Base-by-base conservation (phyloP, 2,888 invertebrate genomes). In the Dasysyrphus albostriatus region DNA sequence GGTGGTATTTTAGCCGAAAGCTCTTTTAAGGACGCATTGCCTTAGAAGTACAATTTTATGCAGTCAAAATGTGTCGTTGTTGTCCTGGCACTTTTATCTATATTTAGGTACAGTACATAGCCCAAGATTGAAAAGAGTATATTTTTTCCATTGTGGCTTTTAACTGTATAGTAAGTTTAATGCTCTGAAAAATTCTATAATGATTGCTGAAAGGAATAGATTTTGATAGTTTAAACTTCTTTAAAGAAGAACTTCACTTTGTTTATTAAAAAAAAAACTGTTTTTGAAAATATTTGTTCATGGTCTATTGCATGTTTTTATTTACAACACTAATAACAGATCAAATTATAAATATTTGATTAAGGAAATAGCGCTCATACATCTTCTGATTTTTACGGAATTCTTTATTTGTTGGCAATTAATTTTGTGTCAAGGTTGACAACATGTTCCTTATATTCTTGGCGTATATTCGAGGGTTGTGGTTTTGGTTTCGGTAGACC, bases 51-150 rank as follows among this genome's bases (percentile, higher is more conserved):
- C 19, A 34, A 54, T n/a, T 65, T 78, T 61, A 78, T 78, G 72
- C 56, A 78, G 63, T 63, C 72, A 44, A 72, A 72, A 72, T 72
- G 63, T 54, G 37, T 47, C 44, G 63, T 72, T 63, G 44, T 44
- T 65, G 32, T 78, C 16, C 44, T 44, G 39, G 44, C 34, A 56
- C 42, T n/a, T 72, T 72, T 47, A 63, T 59, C 59, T 61, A 14
- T 61, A 42, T 61, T 61, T 42, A 42, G 14, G 24, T 14, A 59
- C 37, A 34, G n/a, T n/a, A n/a, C n/a, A n/a, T n/a, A n/a, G n/a
- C n/a, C 16, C 39, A 3, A 1, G 4, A n/a, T 5, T n/a, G 10
- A 42, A 5, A 42, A 61, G 14, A 61, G 24, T 61, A 42, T 61
- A n/a, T 7, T 42, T 42, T 24, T 39, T 39, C 12, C 42, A 61